Evolutionary conservation across 2,113 vertebrate genomes (phyloP).

Genomic region (Nerophis lumbriciformis): DNA sequence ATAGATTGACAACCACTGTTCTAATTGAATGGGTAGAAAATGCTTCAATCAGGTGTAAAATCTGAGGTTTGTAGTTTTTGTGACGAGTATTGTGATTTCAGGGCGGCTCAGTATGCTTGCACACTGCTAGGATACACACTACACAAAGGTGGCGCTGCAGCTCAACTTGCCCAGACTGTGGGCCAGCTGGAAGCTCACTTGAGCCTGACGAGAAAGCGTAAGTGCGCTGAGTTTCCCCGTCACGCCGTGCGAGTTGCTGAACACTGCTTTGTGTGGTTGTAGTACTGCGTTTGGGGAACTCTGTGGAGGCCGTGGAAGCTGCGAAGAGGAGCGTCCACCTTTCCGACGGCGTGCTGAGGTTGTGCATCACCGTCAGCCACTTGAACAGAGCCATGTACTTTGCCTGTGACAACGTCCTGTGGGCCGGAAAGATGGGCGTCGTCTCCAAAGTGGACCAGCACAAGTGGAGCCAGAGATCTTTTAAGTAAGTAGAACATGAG

Average conservation of each 20-base stretch:
- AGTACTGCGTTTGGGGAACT: constrained; percentile 92
- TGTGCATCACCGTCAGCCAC: constrained; percentile 88
- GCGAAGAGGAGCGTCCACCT: constrained; percentile 87
- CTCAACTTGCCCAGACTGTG: constrained; percentile 63
- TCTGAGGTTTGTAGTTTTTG: background rate
- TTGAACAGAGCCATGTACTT: constrained; percentile 90
- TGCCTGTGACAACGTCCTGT: constrained; percentile 89
- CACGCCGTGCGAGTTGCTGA: background rate
- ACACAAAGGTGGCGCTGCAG: constrained; percentile 68
- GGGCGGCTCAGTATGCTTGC: constrained; percentile 88
- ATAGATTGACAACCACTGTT: too few species aligned
- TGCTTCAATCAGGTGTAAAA: too few species aligned
- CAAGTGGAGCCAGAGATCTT: constrained; percentile 89
- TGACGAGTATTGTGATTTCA: constrained; percentile 31
- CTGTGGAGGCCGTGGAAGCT: constrained; percentile 81
- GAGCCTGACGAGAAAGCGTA: constrained; percentile 85
- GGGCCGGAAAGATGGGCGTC: constrained; percentile 80
- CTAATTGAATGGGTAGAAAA: too few species aligned
- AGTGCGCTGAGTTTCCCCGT: constrained; percentile 42
- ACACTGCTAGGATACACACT: constrained; percentile 77
- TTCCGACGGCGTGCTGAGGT: constrained; percentile 82
- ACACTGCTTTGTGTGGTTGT: background rate
- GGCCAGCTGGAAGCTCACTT: constrained; percentile 83
- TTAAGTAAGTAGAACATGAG: constrained; percentile 71
- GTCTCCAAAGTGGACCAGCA: constrained; percentile 75